phyloP scores from a whole-genome alignment of 35 echinoderm and acorn worm genomes.

The Ptychodera flava region DNA sequence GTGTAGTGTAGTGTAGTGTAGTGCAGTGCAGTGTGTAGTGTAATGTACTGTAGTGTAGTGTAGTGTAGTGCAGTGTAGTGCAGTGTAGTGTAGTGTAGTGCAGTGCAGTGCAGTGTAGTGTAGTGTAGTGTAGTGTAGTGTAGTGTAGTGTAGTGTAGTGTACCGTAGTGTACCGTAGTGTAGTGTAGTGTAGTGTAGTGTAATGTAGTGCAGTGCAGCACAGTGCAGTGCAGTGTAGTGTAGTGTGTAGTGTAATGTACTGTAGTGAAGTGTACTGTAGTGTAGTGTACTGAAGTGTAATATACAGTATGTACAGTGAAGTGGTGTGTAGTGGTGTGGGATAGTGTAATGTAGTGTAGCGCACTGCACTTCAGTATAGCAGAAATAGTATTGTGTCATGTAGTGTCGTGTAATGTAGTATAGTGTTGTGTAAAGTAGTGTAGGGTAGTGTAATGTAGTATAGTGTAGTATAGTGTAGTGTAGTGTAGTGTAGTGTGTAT shows the following conservation, averaged over 20 bases:
- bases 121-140: slow-evolving; percentile 16
- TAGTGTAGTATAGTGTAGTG: slow-evolving; percentile 17
- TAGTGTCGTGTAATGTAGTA: slow-evolving; percentile 17
- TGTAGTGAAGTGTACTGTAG: slow-evolving; percentile 21
- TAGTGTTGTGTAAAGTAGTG: slow-evolving; percentile 13
- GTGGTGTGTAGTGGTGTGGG: slow-evolving; percentile 17
- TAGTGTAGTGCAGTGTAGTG: slow-evolving; percentile 22
- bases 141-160: slow-evolving; percentile 22
- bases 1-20: slow-evolving; percentile 23
- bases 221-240: slow-evolving; percentile 16
- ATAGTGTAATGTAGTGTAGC: slow-evolving; percentile 20
- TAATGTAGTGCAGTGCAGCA: neutral
- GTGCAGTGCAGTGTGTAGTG: slow-evolving; percentile 10
- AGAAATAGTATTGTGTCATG: neutral
- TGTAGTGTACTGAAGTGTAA: slow-evolving; percentile 9
- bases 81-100: neutral
- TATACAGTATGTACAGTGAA: slow-evolving; percentile 8
- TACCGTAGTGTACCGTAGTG: slow-evolving; percentile 6
- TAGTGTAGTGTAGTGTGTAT: slow-evolving; percentile 8
- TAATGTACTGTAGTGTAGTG: slow-evolving; percentile 23
- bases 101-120: slow-evolving; percentile 18
- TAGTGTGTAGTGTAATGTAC: slow-evolving; percentile 17
- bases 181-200: slow-evolving; percentile 13
- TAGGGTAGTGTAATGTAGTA: slow-evolving; percentile 20
- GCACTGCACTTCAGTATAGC: neutral